phyloP scores from a whole-genome alignment of 2,113 vertebrate genomes.

The Myrmecophaga tridactyla region DNA sequence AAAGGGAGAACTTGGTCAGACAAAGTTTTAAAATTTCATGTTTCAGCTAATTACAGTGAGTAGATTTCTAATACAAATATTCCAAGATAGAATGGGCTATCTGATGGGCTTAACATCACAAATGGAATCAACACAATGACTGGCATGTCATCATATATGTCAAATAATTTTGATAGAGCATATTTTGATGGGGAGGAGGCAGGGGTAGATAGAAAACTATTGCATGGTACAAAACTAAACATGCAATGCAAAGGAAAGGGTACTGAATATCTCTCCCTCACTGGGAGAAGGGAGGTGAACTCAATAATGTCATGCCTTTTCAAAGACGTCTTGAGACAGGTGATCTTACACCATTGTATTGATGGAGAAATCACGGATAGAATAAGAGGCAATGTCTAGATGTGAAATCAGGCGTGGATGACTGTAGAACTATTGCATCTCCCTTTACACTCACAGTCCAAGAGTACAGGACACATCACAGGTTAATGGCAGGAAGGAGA shows the following conservation, averaged over 20 bases:
- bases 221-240: neutral
- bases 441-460: fast-evolving
- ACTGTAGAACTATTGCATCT: neutral
- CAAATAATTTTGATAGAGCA: neutral
- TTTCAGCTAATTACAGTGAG: neutral
- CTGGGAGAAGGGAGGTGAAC: neutral
- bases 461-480: fast-evolving
- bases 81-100: neutral
- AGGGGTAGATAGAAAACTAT: neutral
- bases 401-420: neutral
- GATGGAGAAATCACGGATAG: neutral
- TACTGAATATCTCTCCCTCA: fast-evolving
- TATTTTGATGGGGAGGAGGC: neutral
- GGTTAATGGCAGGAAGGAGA: neutral
- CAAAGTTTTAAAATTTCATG: neutral
- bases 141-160: neutral
- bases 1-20: neutral
- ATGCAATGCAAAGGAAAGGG: neutral
- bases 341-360: neutral
- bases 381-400: neutral
- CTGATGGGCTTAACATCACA: neutral
- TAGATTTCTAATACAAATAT: neutral
- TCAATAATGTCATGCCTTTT: neutral
- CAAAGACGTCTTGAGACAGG: neutral
- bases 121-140: neutral